Evolutionary conservation across 2,113 vertebrate species (phyloP).

Genomic region (Manacus vitellinus): DNA sequence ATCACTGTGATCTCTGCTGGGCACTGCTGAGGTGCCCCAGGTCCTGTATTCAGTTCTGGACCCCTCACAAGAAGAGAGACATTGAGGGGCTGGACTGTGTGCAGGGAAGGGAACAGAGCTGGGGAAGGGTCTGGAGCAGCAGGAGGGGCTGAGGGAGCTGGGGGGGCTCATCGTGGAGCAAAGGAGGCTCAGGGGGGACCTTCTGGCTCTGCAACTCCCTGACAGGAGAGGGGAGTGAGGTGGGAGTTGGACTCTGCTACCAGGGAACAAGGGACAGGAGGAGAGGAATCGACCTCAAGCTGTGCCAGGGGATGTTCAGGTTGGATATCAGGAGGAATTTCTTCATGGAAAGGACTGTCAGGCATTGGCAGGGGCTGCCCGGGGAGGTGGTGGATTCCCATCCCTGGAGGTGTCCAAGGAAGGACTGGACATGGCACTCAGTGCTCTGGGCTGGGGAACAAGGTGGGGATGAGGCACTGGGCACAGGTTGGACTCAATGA

Average conservation of each 20-base stretch:
- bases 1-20: neutral
- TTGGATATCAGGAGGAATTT: accelerated
- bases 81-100: neutral
- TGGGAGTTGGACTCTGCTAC: neutral
- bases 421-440: accelerated
- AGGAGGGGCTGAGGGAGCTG: neutral
- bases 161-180: neutral
- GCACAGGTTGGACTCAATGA: accelerated
- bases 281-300: neutral
- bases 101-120: neutral
- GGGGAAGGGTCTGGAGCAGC: neutral
- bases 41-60: neutral
- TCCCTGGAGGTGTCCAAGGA: neutral
- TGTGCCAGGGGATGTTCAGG: accelerated
- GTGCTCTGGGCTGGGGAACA: neutral
- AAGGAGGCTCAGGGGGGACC: neutral
- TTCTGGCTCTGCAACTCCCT: neutral
- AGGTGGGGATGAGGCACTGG: accelerated
- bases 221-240: neutral
- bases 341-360: accelerated
- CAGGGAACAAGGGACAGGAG: neutral
- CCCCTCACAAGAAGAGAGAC: neutral
- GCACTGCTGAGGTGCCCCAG: neutral
- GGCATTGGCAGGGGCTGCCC: accelerated
- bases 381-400: accelerated